A percentile compares a stretch with the other conserved stretches of the same genome.
Evolutionary conservation across 2,797 vertebrate species (phyloP).

Genomic region (Gymnoscopelus microlampas): DNA sequence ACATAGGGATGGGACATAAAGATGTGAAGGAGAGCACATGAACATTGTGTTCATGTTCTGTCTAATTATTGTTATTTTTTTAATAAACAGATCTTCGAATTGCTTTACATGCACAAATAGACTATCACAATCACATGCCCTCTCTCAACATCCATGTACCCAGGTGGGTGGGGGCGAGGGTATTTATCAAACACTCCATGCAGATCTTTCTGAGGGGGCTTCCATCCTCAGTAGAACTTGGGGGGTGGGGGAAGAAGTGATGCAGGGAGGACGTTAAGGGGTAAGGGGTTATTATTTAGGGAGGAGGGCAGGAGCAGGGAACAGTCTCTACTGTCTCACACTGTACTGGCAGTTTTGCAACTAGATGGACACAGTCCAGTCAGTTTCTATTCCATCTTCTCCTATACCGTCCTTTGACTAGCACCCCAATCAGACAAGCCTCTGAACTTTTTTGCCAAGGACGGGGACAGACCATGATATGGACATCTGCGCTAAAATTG

Average conservation of each 20-base stretch:
- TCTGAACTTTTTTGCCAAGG: slow-evolving; percentile 53
- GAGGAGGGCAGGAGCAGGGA: slow-evolving; percentile 24
- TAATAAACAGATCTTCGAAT: slow-evolving; percentile 17
- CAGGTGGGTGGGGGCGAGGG: slow-evolving; percentile 80
- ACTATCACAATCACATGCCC: slow-evolving; percentile 67
- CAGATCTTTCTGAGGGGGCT: slow-evolving; percentile 86
- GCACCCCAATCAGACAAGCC: slow-evolving; percentile 61
- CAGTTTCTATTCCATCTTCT: slow-evolving; percentile 37
- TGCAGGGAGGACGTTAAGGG: slow-evolving; percentile 24
- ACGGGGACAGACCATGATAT: slow-evolving; percentile 56
- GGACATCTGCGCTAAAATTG: slow-evolving; percentile 27
- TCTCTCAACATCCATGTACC: slow-evolving; percentile 96
- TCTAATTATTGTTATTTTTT: not conserved
- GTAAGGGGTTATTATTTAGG: slow-evolving; percentile 19
- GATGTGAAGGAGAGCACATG: slow-evolving; percentile 91
- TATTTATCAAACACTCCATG: slow-evolving; percentile 89
- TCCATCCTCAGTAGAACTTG: slow-evolving; percentile 91
- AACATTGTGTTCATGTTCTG: not conserved
- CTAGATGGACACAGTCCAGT: slow-evolving; percentile 36
- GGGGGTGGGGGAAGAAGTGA: slow-evolving; percentile 59
- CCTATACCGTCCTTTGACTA: slow-evolving; percentile 48
- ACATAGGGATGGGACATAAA: slow-evolving; percentile 86
- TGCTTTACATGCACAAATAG: not conserved
- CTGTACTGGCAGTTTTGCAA: slow-evolving; percentile 77
- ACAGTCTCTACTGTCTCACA: slow-evolving; percentile 84